Evolutionary conservation across 1,140 invertebrate genomes (phyloP), one percentile per base, ranked within the genome.

Genomic region (Danaus plexippus): DNA sequence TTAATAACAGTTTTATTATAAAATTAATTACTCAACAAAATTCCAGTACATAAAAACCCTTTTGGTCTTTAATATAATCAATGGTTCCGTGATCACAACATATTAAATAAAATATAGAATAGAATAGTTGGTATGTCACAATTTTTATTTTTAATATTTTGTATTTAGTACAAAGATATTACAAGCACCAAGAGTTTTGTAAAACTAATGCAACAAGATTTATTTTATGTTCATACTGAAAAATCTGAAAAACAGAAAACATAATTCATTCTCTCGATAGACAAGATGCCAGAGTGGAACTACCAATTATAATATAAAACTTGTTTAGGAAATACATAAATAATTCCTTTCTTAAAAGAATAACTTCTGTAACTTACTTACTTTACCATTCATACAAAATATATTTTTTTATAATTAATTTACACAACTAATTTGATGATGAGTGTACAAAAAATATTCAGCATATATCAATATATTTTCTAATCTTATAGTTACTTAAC

Each of bases 271-370:
- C 18, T 47, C 42, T 44, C 22, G 44, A 63, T 51, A 45, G 47
- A 58, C 52, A 51, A 57, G 43, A 54, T 46, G 55, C 66, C 44
- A 57, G 59, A 62, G 56, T 47, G 55, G 59, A 66, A 61, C 44
- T 59, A 64, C 54, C 63, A 72, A 69, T 72, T 60, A 57, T 64
- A 71, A 71, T 75, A 32, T 48, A 79, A 73, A 76, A 66, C 69
- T 71, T 69, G 49, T 67, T 63, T 69, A 71, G 72, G 73, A 75
- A 78, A 71, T 72, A 70, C 60, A 62, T 66, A 73, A 80, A 75
- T 64, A 81, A 73, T 85, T 85, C 82, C 82, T 85, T 85, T 85
- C 77, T 73, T 51, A 85, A 85, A 85, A 85, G 82, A 85, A 85
- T 85, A 85, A 85, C 82, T 57, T 71, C 66, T 69, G 47, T 56